These are phyloP conservation scores for Puntigrus tetrazona DNA, from an alignment of 2,113 vertebrate genomes.

Conservation along the genomic window DNA sequence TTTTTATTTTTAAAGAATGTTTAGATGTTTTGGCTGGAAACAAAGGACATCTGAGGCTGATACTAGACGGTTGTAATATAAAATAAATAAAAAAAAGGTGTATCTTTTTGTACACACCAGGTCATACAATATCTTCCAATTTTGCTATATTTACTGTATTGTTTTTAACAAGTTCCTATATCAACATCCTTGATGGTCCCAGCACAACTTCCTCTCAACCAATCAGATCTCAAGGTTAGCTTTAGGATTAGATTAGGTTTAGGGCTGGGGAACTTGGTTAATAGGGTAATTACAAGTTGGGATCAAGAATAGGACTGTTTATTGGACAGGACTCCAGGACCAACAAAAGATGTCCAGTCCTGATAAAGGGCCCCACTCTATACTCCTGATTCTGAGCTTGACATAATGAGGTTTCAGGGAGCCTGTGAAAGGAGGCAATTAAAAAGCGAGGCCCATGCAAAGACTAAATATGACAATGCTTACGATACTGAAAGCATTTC, in stretches of 20 bases:
- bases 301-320: background rate
- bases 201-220: background rate
- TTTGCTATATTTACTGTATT: background rate
- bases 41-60: too few relatives aligned
- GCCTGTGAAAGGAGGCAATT: conserved; percentile 5
- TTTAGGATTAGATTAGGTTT: background rate
- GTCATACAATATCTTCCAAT: background rate
- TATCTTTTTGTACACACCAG: background rate
- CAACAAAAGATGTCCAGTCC: background rate
- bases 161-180: background rate
- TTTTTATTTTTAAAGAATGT: too few relatives aligned
- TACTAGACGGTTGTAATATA: background rate
- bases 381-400: background rate
- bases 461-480: conserved; percentile 59
- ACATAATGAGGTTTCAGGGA: background rate
- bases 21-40: too few relatives aligned
- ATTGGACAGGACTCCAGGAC: background rate
- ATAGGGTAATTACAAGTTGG: background rate
- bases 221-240: background rate
- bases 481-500: conserved; percentile 59
- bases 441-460: background rate
- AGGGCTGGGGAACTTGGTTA: background rate
- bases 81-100: background rate
- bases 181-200: background rate
- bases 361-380: background rate